phyloP scores from a whole-genome alignment of 2,113 vertebrate species.

The Tautogolabrus adspersus region DNA sequence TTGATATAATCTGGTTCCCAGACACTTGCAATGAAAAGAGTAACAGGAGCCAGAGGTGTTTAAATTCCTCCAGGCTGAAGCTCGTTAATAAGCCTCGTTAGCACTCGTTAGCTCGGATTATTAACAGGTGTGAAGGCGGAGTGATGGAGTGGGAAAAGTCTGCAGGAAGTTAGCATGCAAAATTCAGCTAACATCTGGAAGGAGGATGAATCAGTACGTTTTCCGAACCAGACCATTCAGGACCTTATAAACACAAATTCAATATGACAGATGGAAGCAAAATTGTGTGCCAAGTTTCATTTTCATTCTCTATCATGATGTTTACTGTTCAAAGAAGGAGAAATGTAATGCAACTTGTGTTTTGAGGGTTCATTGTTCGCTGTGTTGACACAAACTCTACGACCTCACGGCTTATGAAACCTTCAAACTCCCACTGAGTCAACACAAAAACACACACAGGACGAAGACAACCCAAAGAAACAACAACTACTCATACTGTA shows the following conservation, averaged over 20 bases:
- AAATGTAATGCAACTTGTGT: not conserved
- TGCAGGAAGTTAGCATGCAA: not conserved
- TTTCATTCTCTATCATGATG: not conserved
- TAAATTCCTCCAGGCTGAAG: not conserved
- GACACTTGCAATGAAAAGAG: not conserved
- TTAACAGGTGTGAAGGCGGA: conserved; percentile 2
- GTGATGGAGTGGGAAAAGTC: not conserved
- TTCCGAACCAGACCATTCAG: not conserved
- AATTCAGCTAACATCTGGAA: not conserved
- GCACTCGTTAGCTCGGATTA: not conserved
- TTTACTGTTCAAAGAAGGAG: not conserved
- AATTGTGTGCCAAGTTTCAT: not conserved
- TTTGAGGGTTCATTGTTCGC: conserved; percentile 32
- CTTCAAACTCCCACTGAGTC: not conserved
- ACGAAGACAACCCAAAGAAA: not conserved
- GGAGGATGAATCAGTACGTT: not conserved
- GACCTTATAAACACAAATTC: not conserved
- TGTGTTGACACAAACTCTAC: conserved; percentile 8
- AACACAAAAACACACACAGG: conserved; percentile 12
- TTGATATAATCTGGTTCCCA: not conserved
- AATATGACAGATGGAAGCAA: no score
- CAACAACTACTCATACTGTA: not conserved
- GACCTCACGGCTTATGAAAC: not conserved
- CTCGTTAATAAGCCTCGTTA: conserved; percentile 14
- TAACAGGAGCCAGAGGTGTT: not conserved